Evolutionary conservation across 2,888 invertebrate genomes (phyloP).

Genomic region (Tetragonisca angustula): DNA sequence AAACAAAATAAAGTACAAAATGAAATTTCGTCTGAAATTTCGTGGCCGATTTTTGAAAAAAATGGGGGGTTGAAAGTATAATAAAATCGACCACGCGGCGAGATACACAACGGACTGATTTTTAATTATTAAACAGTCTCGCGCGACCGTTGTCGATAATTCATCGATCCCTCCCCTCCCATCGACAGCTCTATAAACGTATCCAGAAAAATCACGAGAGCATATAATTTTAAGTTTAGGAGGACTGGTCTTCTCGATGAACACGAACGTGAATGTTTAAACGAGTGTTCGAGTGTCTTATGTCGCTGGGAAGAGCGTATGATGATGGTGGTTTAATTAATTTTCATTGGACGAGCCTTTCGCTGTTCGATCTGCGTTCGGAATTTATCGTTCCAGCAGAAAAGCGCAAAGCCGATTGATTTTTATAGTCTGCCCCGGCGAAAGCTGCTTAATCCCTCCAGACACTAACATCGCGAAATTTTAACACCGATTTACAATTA

Average conservation of each 20-base stretch:
- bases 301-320: too few relatives aligned
- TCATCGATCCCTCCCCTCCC: neutral
- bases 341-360: neutral
- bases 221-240: neutral
- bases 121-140: slow-evolving; percentile 1
- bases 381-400: neutral
- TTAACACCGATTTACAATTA: slow-evolving; percentile 34
- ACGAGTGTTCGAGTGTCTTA: neutral
- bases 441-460: slow-evolving; percentile 9
- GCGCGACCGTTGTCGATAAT: neutral
- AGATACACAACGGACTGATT: neutral
- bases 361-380: neutral
- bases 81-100: neutral
- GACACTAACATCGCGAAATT: slow-evolving; percentile 16
- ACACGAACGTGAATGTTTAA: neutral
- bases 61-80: neutral
- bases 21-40: neutral
- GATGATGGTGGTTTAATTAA: neutral
- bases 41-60: neutral
- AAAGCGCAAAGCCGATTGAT: neutral
- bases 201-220: neutral
- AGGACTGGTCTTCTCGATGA: neutral
- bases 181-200: neutral
- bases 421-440: neutral
- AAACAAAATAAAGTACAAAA: neutral